Conservation (phyloP, 2,113 vertebrate species). For the Cottus gobio region DNA sequence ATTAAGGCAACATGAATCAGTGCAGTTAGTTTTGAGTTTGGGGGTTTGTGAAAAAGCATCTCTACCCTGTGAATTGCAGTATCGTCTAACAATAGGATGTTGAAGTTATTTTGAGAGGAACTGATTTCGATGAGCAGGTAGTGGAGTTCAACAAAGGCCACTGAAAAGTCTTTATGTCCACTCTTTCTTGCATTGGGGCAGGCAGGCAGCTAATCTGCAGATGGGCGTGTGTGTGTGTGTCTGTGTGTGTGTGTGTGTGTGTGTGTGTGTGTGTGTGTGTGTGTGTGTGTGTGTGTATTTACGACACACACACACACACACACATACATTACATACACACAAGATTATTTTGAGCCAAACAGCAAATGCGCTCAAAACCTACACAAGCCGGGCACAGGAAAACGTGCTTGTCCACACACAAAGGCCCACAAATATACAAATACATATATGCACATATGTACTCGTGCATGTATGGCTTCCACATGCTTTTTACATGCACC, state of each 20-base stretch:
- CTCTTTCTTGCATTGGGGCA: constrained; percentile 43
- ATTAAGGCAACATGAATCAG: constrained; percentile 26
- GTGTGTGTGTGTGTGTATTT: not conserved
- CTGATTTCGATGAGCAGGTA: constrained; percentile 53
- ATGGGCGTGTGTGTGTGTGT: constrained; percentile 34
- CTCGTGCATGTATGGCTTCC: constrained; percentile 9
- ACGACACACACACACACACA: constrained; percentile 17
- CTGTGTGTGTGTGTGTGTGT: not conserved
- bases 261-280: not conserved
- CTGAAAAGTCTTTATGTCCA: constrained; percentile 45
- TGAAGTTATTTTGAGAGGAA: constrained; percentile 46
- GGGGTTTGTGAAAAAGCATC: constrained; percentile 37
- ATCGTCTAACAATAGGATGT: constrained; percentile 42
- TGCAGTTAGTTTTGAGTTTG: constrained; percentile 8
- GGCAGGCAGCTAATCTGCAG: constrained; percentile 71
- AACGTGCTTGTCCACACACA: constrained; percentile 7
- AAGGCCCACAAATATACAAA: constrained; percentile 1
- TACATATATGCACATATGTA: not conserved
- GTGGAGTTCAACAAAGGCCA: constrained; percentile 44
- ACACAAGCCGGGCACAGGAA: constrained; percentile 17
- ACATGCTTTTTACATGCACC: constrained; percentile 19
- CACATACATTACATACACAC: too few relatives aligned
- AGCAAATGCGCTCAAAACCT: constrained; percentile 30
- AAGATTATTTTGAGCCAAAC: constrained; percentile 58
- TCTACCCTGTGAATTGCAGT: constrained; percentile 14